Percentiles rank a stretch among this genome's conserved stretches.
phyloP scores from a whole-genome alignment of 1,140 invertebrate species.

The Lineus longissimus region DNA sequence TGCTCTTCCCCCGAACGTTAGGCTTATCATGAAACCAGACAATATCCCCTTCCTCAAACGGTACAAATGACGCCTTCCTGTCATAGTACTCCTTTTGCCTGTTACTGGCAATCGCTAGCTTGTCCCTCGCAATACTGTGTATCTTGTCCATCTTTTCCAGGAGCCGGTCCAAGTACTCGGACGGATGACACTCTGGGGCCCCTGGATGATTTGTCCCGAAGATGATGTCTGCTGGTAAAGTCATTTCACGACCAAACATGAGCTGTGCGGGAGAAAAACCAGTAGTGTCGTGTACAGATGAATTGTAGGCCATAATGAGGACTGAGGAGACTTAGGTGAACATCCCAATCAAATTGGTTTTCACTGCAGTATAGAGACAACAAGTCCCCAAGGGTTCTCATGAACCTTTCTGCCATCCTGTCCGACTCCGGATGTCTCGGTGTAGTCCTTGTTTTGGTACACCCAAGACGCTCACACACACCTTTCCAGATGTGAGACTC shows the following conservation, averaged over 20 bases:
- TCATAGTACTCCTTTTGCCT: conserved; percentile 15
- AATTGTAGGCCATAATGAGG: conserved; percentile 17
- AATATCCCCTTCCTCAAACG: neutral
- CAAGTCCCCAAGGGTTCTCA: conserved; percentile 19
- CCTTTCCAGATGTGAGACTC: conserved; percentile 18
- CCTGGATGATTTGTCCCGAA: neutral
- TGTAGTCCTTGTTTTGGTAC: conserved; percentile 17
- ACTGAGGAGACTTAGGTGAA: conserved; percentile 17
- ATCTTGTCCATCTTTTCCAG: too few species aligned
- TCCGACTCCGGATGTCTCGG: conserved; percentile 25
- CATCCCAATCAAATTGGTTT: conserved; percentile 21
- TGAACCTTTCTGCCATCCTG: conserved; percentile 27
- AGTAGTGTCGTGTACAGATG: conserved; percentile 19
- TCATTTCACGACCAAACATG: conserved; percentile 24
- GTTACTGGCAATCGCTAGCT: conserved; percentile 6
- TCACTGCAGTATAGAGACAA: neutral
- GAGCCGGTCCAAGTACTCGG: too few species aligned
- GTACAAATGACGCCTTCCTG: neutral
- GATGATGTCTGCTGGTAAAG: conserved; percentile 14
- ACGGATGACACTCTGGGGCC: too few species aligned
- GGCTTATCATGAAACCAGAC: neutral
- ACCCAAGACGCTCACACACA: conserved; percentile 16
- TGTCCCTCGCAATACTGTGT: neutral
- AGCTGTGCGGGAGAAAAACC: conserved; percentile 20
- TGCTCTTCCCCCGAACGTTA: too few species aligned